A percentile compares a stretch with the other conserved stretches of the same genome.
Conservation (phyloP, 2,797 vertebrate species). For the Bradypus variegatus region DNA sequence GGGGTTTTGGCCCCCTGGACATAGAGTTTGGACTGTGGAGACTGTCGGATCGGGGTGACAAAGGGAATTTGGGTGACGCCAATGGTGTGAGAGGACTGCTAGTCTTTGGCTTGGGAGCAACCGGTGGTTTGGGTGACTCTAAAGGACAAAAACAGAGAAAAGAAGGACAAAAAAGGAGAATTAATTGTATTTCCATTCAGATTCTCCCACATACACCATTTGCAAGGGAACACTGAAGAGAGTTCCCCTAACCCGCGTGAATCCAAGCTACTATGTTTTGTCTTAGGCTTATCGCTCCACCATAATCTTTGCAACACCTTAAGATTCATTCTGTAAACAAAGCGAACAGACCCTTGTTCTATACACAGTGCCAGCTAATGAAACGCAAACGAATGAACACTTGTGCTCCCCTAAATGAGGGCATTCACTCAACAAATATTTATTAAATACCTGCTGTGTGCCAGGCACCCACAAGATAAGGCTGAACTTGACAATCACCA, state of each 20-base stretch:
- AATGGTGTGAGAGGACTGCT: conserved; percentile 73
- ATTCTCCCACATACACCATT: not conserved
- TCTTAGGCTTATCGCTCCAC: not conserved
- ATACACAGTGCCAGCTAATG: too few species aligned
- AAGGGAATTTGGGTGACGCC: conserved; percentile 72
- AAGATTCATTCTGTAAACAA: not conserved
- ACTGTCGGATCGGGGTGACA: conserved; percentile 75
- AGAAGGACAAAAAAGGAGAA: conserved; percentile 58
- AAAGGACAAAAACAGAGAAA: conserved; percentile 72
- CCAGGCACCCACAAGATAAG: not conserved
- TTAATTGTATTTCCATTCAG: conserved; percentile 46
- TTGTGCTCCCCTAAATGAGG: not conserved
- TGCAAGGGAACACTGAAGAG: not conserved
- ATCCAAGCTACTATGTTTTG: not conserved
- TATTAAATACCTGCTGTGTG: not conserved
- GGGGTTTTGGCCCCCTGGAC: conserved; percentile 86
- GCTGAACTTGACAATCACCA: not conserved
- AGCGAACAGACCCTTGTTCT: not conserved
- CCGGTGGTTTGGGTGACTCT: conserved; percentile 88
- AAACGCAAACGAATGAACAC: not conserved
- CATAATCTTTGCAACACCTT: not conserved
- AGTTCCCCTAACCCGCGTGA: not conserved
- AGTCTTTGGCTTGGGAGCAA: conserved; percentile 87
- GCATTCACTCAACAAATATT: not conserved
- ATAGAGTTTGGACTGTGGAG: conserved; percentile 70